Evolutionary conservation across 2,797 vertebrate species (phyloP).

Genomic region (Alcedo atthis): DNA sequence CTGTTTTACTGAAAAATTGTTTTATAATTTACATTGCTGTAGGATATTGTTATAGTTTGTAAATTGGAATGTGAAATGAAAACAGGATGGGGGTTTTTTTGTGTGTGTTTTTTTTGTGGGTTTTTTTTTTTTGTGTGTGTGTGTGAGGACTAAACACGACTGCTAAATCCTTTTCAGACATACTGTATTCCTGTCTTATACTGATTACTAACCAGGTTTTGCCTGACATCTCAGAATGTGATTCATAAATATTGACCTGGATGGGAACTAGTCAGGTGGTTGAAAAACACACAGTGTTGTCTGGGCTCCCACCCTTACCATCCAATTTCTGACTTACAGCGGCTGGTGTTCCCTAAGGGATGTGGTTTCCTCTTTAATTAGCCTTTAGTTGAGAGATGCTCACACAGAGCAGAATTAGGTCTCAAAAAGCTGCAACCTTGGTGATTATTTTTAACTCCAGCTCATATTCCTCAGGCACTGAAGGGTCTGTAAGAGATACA

Average conservation of each 20-base stretch:
- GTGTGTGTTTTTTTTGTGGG: neutral
- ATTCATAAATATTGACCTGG: neutral
- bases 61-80: neutral
- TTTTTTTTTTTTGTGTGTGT: neutral
- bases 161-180: neutral
- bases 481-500: neutral
- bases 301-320: neutral
- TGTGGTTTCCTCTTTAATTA: neutral
- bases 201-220: neutral
- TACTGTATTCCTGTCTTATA: neutral
- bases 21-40: neutral
- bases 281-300: neutral
- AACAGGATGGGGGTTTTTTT: neutral
- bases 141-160: neutral
- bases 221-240: neutral
- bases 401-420: neutral
- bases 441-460: neutral
- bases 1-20: constrained; percentile 18
- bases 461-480: neutral
- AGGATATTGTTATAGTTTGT: neutral
- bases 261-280: neutral
- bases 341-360: neutral
- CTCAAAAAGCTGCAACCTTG: neutral
- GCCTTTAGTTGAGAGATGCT: neutral
- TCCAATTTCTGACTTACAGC: neutral